Evolutionary conservation across 2,797 vertebrate genomes (phyloP).

Genomic region (Onychomys leucogaster): DNA sequence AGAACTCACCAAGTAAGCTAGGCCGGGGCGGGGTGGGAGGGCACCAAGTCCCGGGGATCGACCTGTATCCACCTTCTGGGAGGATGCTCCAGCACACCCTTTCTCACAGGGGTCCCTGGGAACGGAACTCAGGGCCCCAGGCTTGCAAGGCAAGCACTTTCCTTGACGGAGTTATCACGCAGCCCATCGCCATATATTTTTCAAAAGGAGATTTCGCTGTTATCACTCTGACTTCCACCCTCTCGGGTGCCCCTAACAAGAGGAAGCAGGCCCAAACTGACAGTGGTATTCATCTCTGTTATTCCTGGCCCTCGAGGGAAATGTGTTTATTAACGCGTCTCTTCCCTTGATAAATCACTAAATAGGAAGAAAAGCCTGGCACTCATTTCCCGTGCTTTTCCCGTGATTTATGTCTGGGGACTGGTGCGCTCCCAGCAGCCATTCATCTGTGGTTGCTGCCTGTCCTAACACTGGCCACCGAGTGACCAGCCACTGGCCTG

Average conservation of each 20-base stretch:
- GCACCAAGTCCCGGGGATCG: not conserved
- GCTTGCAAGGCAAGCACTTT: not conserved
- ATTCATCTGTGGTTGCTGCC: conserved; percentile 85
- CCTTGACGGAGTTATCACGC: not conserved
- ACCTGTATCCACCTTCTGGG: too few relatives aligned
- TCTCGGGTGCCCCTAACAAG: conserved; percentile 85
- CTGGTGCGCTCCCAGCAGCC: conserved; percentile 78
- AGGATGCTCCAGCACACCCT: not conserved
- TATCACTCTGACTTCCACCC: conserved; percentile 87
- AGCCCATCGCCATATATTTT: not conserved
- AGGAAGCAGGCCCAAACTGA: conserved; percentile 89
- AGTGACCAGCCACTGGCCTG: not conserved
- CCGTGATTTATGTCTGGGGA: conserved; percentile 89
- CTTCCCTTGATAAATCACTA: conserved; percentile 95
- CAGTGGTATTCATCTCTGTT: conserved; percentile 92
- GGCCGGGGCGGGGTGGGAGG: not conserved
- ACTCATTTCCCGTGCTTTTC: conserved; percentile 89
- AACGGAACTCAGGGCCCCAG: not conserved
- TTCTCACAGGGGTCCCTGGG: not conserved
- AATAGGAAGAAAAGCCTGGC: conserved; percentile 93
- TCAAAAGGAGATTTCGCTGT: conserved; percentile 76
- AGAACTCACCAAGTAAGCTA: not conserved
- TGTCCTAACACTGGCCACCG: conserved; percentile 69
- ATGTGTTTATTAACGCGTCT: conserved; percentile 94
- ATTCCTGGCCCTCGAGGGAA: conserved; percentile 92